Conservation (phyloP, 1,140 invertebrate species). For the Wasmannia auropunctata region DNA sequence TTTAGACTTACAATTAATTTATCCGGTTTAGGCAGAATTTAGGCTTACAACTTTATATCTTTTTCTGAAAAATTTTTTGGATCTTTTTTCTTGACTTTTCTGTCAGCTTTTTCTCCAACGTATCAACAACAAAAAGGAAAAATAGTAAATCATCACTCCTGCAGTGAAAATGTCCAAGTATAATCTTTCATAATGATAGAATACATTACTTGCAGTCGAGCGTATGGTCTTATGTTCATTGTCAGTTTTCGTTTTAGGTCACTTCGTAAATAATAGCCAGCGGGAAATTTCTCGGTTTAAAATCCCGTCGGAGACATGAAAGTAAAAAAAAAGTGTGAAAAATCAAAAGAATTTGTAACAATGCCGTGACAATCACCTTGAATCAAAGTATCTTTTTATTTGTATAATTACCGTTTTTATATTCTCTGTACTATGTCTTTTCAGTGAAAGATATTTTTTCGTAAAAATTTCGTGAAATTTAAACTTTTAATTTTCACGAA, state of each 20-base stretch:
- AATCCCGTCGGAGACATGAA: background rate
- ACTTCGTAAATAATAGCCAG: background rate
- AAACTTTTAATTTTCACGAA: background rate
- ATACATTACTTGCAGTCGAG: background rate
- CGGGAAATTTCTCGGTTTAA: background rate
- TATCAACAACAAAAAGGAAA: background rate
- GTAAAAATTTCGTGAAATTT: too few species aligned
- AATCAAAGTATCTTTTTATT: background rate
- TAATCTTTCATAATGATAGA: background rate
- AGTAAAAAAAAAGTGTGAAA: constrained; percentile 14
- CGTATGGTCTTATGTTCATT: background rate
- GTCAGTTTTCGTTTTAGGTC: background rate
- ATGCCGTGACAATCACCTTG: constrained; percentile 36
- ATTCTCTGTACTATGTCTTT: background rate
- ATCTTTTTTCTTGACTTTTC: background rate
- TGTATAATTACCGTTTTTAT: constrained; percentile 1
- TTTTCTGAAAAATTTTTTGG: background rate
- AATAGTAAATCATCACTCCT: background rate
- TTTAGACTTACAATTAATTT: too few species aligned
- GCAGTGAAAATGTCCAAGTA: background rate
- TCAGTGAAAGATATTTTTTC: background rate
- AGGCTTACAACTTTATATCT: background rate
- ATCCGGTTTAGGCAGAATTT: too few species aligned
- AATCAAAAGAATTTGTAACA: constrained; percentile 22
- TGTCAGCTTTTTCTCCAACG: background rate